These are phyloP conservation scores for Callyntrura sp. DNA, from an alignment of 2,888 invertebrate genomes.

Conservation along the genomic window DNA sequence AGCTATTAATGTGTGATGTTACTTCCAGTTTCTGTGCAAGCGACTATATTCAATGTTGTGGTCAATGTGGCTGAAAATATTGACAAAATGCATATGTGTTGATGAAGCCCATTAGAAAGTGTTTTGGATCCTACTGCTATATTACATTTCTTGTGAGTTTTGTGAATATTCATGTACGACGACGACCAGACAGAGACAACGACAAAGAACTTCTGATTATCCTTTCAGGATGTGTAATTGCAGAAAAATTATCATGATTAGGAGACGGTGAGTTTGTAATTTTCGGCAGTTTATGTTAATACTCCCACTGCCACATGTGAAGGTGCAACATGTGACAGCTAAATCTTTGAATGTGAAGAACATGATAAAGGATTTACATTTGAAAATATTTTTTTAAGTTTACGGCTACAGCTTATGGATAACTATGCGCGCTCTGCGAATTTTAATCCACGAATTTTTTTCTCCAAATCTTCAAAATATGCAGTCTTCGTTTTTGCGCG, in stretches of 20 bases:
- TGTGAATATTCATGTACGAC: too few species aligned
- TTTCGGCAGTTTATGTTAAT: neutral
- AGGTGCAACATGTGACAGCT: neutral
- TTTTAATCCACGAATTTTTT: neutral
- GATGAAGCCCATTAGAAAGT: too few species aligned
- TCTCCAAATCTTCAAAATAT: neutral
- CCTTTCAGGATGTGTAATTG: constrained; percentile 24
- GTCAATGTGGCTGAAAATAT: too few species aligned
- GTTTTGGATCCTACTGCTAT: too few species aligned
- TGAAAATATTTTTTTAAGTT: neutral
- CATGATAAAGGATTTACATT: neutral
- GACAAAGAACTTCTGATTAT: constrained; percentile 38
- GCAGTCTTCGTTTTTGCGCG: neutral
- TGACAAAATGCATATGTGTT: too few species aligned
- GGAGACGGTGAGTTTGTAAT: neutral
- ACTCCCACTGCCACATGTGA: neutral
- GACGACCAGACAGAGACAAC: too few species aligned
- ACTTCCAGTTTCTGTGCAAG: too few species aligned
- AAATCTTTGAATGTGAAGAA: neutral
- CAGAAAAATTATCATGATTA: constrained; percentile 10
- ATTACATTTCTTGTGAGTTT: too few species aligned
- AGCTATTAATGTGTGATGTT: neutral
- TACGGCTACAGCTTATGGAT: neutral
- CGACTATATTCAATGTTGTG: too few species aligned
- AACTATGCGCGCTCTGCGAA: neutral